phyloP scores from a whole-genome alignment of 2,113 vertebrate genomes.

The Sigmodon hispidus region DNA sequence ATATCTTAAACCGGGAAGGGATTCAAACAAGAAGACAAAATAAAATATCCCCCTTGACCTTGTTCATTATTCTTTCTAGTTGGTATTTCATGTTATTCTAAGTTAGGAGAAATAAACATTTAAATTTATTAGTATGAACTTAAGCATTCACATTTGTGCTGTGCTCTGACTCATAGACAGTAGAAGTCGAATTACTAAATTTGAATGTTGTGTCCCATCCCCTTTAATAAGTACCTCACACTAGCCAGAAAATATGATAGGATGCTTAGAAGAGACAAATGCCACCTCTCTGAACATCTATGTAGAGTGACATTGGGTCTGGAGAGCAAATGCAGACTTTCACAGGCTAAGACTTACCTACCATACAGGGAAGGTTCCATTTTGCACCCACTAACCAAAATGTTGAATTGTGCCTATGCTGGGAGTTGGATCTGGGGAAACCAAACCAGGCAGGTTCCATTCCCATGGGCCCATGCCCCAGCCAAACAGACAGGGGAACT shows the following conservation, averaged over 20 bases:
- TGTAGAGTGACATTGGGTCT: not conserved
- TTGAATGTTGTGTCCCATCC: not conserved
- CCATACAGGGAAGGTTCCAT: fast-evolving
- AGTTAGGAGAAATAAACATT: slow-evolving; percentile 2
- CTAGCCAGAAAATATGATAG: not conserved
- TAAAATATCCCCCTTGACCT: slow-evolving; percentile 79
- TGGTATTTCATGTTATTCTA: not conserved
- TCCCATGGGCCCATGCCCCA: not conserved
- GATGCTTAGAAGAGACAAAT: not conserved
- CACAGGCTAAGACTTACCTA: not conserved
- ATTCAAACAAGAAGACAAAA: slow-evolving; percentile 85
- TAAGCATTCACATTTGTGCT: not conserved
- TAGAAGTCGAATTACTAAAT: not conserved
- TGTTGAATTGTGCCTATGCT: not conserved
- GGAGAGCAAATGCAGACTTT: not conserved
- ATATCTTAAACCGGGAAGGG: slow-evolving; percentile 88
- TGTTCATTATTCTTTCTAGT: not conserved
- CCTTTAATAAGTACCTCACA: not conserved
- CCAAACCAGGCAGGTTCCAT: not conserved
- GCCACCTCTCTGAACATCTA: too few relatives aligned
- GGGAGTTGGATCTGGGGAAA: not conserved
- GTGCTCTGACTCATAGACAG: not conserved
- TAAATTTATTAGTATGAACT: not conserved
- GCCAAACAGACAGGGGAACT: not conserved
- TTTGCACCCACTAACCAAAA: not conserved